Conservation (phyloP, 92 coral and sea anemone genomes). For the Zoanthus gigantus region DNA sequence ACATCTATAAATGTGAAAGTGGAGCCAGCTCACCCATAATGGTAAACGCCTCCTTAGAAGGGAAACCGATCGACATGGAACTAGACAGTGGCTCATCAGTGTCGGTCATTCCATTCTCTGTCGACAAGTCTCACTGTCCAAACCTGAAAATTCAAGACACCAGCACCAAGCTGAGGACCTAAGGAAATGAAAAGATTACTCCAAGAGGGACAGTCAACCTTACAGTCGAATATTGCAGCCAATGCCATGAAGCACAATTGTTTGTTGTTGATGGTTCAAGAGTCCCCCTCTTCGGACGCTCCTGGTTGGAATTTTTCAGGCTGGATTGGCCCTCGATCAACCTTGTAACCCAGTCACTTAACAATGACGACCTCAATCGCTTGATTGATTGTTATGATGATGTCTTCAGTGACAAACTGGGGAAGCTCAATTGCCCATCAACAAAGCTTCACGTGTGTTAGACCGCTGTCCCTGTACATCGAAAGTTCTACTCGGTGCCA, state of each 20-base stretch:
- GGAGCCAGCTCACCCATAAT: too few species aligned
- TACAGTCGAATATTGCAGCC: not conserved
- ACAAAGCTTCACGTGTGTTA: constrained; percentile 32
- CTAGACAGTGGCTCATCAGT: constrained; percentile 33
- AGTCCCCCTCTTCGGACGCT: too few species aligned
- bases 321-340: too few species aligned
- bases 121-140: constrained; percentile 27
- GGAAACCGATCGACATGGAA: constrained; percentile 28
- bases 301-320: too few species aligned
- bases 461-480: not conserved
- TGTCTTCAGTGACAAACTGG: constrained; percentile 10
- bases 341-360: too few species aligned
- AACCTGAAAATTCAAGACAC: constrained; percentile 9
- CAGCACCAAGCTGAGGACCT: not conserved
- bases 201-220: too few species aligned
- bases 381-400: too few species aligned
- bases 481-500: constrained; percentile 6
- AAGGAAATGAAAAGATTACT: not conserved
- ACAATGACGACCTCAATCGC: too few species aligned
- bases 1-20: not conserved
- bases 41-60: not conserved
- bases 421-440: constrained; percentile 26
- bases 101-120: not conserved
- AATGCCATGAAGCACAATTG: not conserved
- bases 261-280: not conserved